A percentile compares a stretch with the other conserved stretches of the same genome.
Evolutionary conservation across 2,113 vertebrate species (phyloP).

Genomic region (Bubo blakistoni): DNA sequence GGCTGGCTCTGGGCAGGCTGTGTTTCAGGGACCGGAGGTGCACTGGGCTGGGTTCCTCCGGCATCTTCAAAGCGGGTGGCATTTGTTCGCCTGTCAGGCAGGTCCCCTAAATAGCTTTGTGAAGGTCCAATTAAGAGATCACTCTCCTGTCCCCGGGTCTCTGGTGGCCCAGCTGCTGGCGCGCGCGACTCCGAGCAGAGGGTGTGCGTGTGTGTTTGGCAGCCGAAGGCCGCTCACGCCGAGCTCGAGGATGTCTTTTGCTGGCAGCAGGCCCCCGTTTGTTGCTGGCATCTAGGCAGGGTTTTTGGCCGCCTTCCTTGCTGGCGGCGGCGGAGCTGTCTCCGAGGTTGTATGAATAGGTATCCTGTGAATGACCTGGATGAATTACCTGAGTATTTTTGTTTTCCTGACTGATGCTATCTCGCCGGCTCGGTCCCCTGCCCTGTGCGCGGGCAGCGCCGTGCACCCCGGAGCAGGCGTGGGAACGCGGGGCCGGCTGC

Average conservation of each 20-base stretch:
- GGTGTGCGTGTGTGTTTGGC: slow-evolving; percentile 24
- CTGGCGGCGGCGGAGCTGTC: slow-evolving; percentile 24
- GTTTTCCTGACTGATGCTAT: not conserved
- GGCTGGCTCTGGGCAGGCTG: not conserved
- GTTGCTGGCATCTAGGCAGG: slow-evolving; percentile 35
- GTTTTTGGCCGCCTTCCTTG: slow-evolving; percentile 47
- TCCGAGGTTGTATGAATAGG: not conserved
- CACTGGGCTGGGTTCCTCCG: not conserved
- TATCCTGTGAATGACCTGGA: not conserved
- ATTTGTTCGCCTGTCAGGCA: not conserved
- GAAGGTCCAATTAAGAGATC: slow-evolving; percentile 44
- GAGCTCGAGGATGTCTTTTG: not conserved
- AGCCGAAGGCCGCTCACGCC: not conserved
- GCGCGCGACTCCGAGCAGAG: not conserved
- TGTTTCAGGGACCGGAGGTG: not conserved
- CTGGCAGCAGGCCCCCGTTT: slow-evolving; percentile 14
- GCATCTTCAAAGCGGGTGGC: not conserved
- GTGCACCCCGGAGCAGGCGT: not conserved
- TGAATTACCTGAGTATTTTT: not conserved
- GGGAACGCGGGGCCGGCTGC: not conserved
- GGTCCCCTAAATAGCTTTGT: not conserved
- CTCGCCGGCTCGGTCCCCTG: not conserved
- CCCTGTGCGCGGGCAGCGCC: not conserved
- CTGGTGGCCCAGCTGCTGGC: slow-evolving; percentile 1
- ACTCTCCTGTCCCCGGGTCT: not conserved